These are phyloP conservation scores for Decapterus maruadsi DNA, from an alignment of 2,797 vertebrate genomes.

Conservation along the genomic window DNA sequence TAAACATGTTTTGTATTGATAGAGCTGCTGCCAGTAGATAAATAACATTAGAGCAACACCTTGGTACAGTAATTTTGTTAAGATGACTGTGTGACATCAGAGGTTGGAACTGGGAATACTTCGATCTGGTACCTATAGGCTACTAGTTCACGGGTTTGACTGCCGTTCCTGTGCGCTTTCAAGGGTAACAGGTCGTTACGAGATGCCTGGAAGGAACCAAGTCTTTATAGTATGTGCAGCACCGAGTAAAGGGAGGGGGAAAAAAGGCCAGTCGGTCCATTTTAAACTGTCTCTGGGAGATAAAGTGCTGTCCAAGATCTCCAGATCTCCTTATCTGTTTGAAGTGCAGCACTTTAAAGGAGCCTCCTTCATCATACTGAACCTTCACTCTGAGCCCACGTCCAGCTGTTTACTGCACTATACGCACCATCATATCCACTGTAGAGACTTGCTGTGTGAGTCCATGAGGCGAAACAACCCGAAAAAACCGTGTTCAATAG, in stretches of 20 bases:
- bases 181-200: no score
- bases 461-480: not conserved
- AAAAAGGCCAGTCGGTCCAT: no score
- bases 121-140: no score
- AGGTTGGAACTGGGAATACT: no score
- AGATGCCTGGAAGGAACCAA: no score
- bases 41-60: no score
- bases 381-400: constrained; percentile 13
- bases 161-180: no score
- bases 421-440: not conserved
- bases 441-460: not conserved
- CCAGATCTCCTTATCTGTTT: not conserved
- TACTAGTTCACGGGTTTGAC: no score
- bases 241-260: not conserved
- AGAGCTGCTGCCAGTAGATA: no score
- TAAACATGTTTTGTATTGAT: no score
- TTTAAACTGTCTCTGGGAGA: constrained; percentile 16
- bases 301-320: not conserved
- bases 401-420: not conserved
- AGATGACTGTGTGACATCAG: no score
- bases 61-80: no score
- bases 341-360: not conserved
- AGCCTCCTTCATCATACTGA: constrained; percentile 5
- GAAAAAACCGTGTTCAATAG: not conserved
- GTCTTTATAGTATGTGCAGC: not conserved